Conservation (phyloP, 2,113 vertebrate species). For the Atractosteus spatula region DNA sequence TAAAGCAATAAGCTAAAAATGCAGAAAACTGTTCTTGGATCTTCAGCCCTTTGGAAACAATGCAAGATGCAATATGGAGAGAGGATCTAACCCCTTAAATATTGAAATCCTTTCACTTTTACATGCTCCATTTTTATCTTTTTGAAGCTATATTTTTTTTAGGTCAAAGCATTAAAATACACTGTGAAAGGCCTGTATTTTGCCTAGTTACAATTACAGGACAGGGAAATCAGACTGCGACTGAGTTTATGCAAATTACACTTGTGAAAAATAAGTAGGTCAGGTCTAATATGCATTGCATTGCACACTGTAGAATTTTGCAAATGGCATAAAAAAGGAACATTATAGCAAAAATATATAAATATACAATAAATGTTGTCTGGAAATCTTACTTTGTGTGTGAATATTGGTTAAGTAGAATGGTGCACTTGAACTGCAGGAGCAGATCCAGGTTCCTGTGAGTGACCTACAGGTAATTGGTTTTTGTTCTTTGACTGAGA, state of each 20-base stretch:
- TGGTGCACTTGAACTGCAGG: background rate
- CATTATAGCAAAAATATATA: constrained; percentile 4
- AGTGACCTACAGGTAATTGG: background rate
- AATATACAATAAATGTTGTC: constrained; percentile 22
- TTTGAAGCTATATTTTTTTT: constrained; percentile 23
- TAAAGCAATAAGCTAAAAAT: no score
- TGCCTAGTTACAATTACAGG: constrained; percentile 52
- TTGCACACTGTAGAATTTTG: background rate
- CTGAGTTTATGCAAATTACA: constrained; percentile 46
- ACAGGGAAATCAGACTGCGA: constrained; percentile 27
- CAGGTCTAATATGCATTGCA: constrained; percentile 27
- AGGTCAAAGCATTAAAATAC: constrained; percentile 31
- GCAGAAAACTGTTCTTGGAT: no score
- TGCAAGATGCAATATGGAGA: no score
- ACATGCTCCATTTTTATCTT: constrained; percentile 10
- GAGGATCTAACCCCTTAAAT: no score
- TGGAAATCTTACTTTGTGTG: background rate
- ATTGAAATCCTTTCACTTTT: no score
- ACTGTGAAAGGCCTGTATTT: constrained; percentile 24
- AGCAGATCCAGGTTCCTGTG: background rate
- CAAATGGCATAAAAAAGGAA: constrained; percentile 22
- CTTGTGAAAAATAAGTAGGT: constrained; percentile 51
- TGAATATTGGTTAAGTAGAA: background rate
- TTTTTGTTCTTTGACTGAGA: no score
- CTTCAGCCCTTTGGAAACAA: no score